These are phyloP conservation scores for Micrasema minimum DNA, from an alignment of 1,140 invertebrate genomes.

Conservation along the genomic window DNA sequence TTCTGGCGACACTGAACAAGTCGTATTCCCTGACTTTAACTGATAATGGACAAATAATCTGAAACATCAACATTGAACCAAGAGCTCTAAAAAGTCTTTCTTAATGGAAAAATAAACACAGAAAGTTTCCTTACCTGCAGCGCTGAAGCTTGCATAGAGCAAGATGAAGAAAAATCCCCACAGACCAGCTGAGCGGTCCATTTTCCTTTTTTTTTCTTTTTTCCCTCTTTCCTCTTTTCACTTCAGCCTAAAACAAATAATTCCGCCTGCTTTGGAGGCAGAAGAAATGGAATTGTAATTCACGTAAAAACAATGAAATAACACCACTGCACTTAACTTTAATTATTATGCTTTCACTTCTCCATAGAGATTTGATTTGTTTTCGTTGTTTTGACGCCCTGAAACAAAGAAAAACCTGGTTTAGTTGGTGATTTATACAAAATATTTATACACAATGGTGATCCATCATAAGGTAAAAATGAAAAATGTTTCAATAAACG, in stretches of 20 bases:
- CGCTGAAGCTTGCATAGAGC: conserved; percentile 1
- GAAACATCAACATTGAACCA: too few relatives aligned
- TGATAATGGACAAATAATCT: too few relatives aligned
- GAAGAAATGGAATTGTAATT: neutral
- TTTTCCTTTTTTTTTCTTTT: neutral
- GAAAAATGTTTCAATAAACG: too few relatives aligned
- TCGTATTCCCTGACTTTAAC: too few relatives aligned
- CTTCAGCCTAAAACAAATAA: conserved; percentile 7
- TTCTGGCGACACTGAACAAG: too few relatives aligned
- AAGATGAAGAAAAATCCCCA: conserved; percentile 1
- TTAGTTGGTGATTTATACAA: too few relatives aligned
- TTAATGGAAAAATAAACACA: neutral
- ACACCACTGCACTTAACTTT: conserved; percentile 12
- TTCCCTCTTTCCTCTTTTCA: neutral
- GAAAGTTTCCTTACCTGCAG: conserved; percentile 10
- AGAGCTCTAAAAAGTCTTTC: too few relatives aligned
- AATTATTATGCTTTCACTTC: conserved; percentile 10
- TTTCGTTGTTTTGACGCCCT: too few relatives aligned
- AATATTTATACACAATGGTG: too few relatives aligned
- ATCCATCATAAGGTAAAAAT: too few relatives aligned
- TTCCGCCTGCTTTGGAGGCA: neutral
- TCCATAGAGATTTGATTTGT: too few relatives aligned
- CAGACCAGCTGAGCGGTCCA: conserved; percentile 13
- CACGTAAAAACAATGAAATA: conserved; percentile 14
- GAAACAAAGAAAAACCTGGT: too few relatives aligned